Percentiles rank a stretch among this genome's conserved stretches.
Evolutionary conservation across 2,888 invertebrate genomes (phyloP).

Genomic region (Nipponacmea schrenckii): DNA sequence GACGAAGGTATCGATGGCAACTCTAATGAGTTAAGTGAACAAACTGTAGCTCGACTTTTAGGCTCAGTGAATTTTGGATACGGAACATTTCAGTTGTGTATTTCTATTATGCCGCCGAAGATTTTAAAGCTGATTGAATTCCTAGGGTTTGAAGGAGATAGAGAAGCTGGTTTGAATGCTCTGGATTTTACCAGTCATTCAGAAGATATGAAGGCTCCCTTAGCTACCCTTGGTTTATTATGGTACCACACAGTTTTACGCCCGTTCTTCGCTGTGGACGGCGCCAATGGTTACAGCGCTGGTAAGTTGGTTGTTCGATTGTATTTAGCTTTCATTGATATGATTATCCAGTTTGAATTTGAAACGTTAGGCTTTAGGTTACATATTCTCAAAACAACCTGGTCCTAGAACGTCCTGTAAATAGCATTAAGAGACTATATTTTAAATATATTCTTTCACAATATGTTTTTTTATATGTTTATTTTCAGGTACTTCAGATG

Average conservation of each 20-base stretch:
- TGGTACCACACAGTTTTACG: slow-evolving; percentile 79
- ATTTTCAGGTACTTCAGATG: slow-evolving; percentile 69
- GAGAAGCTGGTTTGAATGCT: slow-evolving; percentile 73
- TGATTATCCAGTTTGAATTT: no score
- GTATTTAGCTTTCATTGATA: no score
- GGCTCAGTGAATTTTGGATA: slow-evolving; percentile 79
- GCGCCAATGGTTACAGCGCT: slow-evolving; percentile 72
- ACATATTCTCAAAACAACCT: no score
- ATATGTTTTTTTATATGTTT: no score
- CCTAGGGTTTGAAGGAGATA: slow-evolving; percentile 77
- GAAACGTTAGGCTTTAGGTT: no score
- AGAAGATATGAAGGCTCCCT: slow-evolving; percentile 76
- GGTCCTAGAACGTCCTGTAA: no score
- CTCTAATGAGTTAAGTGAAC: slow-evolving; percentile 48
- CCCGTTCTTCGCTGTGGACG: slow-evolving; percentile 77
- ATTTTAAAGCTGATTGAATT: slow-evolving; percentile 73
- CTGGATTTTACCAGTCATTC: slow-evolving; percentile 74
- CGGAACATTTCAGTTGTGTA: slow-evolving; percentile 77
- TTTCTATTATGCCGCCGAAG: slow-evolving; percentile 76
- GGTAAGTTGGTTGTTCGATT: slow-evolving; percentile 60
- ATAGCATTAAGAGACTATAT: no score
- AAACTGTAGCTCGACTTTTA: slow-evolving; percentile 73
- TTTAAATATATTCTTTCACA: no score
- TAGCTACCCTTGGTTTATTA: slow-evolving; percentile 75
- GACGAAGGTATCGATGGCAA: slow-evolving; percentile 28